Evolutionary conservation across 2,888 invertebrate species (phyloP), one percentile per base, ranked within the genome.

Genomic region (Limnephilus rhombicus): DNA sequence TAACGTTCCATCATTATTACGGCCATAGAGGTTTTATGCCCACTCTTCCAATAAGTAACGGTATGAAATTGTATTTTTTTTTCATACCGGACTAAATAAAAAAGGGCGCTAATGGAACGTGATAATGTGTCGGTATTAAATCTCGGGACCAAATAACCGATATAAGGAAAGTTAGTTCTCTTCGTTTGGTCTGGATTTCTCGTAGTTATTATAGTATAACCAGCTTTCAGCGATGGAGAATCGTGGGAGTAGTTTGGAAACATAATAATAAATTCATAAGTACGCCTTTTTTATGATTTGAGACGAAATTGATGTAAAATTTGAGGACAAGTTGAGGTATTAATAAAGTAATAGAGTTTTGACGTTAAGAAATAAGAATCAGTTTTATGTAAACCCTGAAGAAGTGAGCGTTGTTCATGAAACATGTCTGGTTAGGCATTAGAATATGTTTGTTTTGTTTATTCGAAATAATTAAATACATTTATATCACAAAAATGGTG

Each of bases 101-200:
- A 88, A 88, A 88, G 68, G 13, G 18, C 88, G 34, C 88, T 89
- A 89, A 89, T 89, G 88, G 88, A 80, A 80, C 80, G 88, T 89
- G 88, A 89, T 89, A 89, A 89, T 89, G 88, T 80, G 68, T 37
- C 37, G n/a, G 88, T 89, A 89, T 89, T 89, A 89, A 89, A 89
- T 89, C 88, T 89, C 88, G 34, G 88, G 37, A 34, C 88, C 88
- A 80, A 89, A 89, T 89, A 89, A 80, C 80, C 68, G 68, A 80
- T 45, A 37, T 41, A 86, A 41, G 87, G 18, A 24, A 68, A 68
- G 24, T 68, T 68, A 68, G 68, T 68, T 68, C 68, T 68, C 68
- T 68, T 68, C 68, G 68, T n/a, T 68, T 68, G 68, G 68, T n/a
- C 68, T n/a, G 68, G 24, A 24, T 18, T 68, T 68, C 68, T 68